Conservation (phyloP, 2,888 invertebrate genomes). For the Rhabditoides inermis region DNA sequence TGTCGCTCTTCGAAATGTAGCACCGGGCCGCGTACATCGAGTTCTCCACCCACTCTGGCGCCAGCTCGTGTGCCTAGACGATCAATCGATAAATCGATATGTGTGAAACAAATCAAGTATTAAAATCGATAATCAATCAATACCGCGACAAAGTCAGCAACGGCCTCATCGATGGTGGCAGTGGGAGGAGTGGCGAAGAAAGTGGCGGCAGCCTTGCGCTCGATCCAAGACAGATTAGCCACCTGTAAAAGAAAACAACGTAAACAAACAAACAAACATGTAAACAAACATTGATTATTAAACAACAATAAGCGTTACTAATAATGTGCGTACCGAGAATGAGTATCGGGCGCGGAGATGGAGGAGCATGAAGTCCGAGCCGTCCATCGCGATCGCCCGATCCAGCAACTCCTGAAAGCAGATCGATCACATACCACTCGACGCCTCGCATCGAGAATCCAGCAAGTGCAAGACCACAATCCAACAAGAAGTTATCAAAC, state of each 20-base stretch:
- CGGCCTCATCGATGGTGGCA: constrained; percentile 4
- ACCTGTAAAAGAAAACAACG: too few species aligned
- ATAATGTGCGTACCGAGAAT: too few species aligned
- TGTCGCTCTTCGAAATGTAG: constrained; percentile 24
- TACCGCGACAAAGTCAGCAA: constrained; percentile 19
- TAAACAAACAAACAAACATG: too few species aligned
- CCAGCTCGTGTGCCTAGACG: too few species aligned
- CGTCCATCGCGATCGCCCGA: constrained; percentile 8
- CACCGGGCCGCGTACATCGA: constrained; percentile 52
- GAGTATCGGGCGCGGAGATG: constrained; percentile 8
- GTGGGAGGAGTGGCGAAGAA: constrained; percentile 2
- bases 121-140: constrained; percentile 8
- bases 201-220: constrained; percentile 1
- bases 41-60: constrained; percentile 55
- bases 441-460: too few species aligned
- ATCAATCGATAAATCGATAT: neutral
- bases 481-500: too few species aligned
- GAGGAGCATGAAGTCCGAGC: constrained; percentile 4
- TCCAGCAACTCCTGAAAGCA: constrained; percentile 22
- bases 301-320: too few species aligned
- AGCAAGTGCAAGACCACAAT: too few species aligned
- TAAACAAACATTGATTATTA: too few species aligned
- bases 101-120: neutral
- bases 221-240: constrained; percentile 7
- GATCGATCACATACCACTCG: too few species aligned